Percentiles rank a stretch among this genome's conserved stretches.
These are phyloP conservation scores for Numenius arquata DNA, from an alignment of 2,113 vertebrate genomes.

Conservation along the genomic window DNA sequence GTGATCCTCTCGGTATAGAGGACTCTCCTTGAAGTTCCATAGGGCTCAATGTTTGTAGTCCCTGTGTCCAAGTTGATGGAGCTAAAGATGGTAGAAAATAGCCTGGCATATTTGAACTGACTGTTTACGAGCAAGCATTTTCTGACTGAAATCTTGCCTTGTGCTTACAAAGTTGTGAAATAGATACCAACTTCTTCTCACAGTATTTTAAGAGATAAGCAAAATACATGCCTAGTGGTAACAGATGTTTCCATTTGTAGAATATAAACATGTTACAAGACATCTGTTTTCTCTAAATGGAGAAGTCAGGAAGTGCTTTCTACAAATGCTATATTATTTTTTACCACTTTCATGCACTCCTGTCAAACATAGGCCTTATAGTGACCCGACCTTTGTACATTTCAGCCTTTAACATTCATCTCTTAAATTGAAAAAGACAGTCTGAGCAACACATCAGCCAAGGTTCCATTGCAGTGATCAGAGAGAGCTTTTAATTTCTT, in stretches of 20 bases:
- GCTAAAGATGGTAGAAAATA: neutral
- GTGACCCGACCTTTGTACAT: accelerated
- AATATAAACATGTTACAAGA: constrained; percentile 44
- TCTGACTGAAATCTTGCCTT: neutral
- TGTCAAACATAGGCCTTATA: neutral
- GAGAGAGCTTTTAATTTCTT: neutral
- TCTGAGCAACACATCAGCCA: neutral
- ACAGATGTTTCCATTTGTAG: constrained; percentile 66
- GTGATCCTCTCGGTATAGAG: neutral
- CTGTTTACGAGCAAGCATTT: neutral
- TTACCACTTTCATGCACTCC: neutral
- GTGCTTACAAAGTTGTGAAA: neutral
- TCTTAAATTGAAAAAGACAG: neutral
- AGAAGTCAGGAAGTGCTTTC: constrained; percentile 48
- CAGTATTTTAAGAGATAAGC: constrained; percentile 58
- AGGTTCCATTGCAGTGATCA: neutral
- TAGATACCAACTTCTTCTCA: constrained; percentile 55
- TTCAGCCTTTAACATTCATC: neutral
- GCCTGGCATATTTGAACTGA: neutral
- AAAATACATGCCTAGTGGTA: constrained; percentile 39
- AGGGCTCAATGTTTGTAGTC: neutral
- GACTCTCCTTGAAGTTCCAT: neutral
- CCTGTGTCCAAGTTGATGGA: neutral
- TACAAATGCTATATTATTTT: neutral
- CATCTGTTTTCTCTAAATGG: constrained; percentile 61